These are phyloP conservation scores for Parazoanthus swiftii DNA, from an alignment of 92 coral and sea anemone species.

Conservation along the genomic window DNA sequence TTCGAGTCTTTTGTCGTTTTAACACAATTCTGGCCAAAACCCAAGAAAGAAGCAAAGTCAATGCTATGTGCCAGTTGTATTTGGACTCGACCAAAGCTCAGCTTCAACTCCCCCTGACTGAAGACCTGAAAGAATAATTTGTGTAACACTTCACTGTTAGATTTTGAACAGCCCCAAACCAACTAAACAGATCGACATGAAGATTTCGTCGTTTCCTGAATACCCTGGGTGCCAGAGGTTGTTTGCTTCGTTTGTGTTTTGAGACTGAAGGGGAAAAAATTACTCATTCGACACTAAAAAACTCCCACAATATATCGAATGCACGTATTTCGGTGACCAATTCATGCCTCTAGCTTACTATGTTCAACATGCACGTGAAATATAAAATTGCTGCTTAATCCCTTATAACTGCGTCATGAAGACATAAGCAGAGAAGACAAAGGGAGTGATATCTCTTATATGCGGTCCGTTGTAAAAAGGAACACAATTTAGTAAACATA, in stretches of 20 bases:
- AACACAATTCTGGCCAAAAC: background rate
- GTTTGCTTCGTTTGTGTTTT: no score
- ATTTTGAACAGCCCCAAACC: background rate
- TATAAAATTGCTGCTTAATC: conserved; percentile 1
- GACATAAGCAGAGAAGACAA: background rate
- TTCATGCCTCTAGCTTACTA: background rate
- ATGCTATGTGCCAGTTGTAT: background rate
- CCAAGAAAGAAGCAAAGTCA: background rate
- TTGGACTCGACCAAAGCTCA: background rate
- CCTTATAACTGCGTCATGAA: background rate
- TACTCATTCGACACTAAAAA: background rate
- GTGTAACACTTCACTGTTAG: background rate
- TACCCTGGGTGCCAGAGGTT: background rate
- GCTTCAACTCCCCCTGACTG: background rate
- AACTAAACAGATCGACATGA: background rate
- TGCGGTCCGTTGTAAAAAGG: background rate
- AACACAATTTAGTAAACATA: background rate
- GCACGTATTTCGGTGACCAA: background rate
- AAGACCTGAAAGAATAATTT: background rate
- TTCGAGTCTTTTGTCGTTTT: background rate
- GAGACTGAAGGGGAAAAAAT: no score
- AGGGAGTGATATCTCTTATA: conserved; percentile 4
- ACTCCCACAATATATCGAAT: background rate
- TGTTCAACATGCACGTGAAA: conserved; percentile 1
- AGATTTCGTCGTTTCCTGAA: background rate